Evolutionary conservation across 2,888 invertebrate genomes (phyloP), one percentile per base, ranked within the genome.

Genomic region (Leptinotarsa tumamoca): DNA sequence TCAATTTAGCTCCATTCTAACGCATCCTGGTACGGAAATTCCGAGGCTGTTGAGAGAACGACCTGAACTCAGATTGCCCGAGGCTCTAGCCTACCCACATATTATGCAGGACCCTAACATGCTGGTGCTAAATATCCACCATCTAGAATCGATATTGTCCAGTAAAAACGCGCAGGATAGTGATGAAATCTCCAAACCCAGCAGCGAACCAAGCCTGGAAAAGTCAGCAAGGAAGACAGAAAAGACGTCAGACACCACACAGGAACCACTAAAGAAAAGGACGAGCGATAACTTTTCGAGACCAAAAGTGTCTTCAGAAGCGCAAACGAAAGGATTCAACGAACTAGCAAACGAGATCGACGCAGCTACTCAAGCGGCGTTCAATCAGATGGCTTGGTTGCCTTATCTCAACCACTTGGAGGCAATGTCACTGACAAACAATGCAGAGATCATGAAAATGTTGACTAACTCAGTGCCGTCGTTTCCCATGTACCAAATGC

Each of bases 21-120:
- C 92, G 1, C 91, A 93, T 4, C 96, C 96, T 0, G 94, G 92
- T 1, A 91, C 90, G 71, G 95, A 95, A 89, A 95, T 96, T 78
- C 95, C 95, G 0, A 91, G 93, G 70, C 88, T 96, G 66, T 87
- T 95, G 52, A 90, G 92, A 76, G 92, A 93, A 73, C 89, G 94
- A 77, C 95, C 95, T 17, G 95, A 95, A 86, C 88, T 95, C 54
- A 89, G 94, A 80, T 85, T 95, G 80, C 94, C 95, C 0, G 94
- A 95, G 85, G 94, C 94, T 0, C 90, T 94, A 79, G 92, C 93
- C 3, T 93, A 91, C 84, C 94, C 95, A 1, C 91, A 93, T 80
- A 89, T 95, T 14, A 89, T 95, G 61, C 92, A 93, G 84, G 95
- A 95, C 88, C 95, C 95, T 0, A 94, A 95, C 85, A 92, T 95